Evolutionary conservation across 2,888 invertebrate species (phyloP), one percentile per base, ranked within the genome.

Genomic region (Amphipyra tragopoginis): DNA sequence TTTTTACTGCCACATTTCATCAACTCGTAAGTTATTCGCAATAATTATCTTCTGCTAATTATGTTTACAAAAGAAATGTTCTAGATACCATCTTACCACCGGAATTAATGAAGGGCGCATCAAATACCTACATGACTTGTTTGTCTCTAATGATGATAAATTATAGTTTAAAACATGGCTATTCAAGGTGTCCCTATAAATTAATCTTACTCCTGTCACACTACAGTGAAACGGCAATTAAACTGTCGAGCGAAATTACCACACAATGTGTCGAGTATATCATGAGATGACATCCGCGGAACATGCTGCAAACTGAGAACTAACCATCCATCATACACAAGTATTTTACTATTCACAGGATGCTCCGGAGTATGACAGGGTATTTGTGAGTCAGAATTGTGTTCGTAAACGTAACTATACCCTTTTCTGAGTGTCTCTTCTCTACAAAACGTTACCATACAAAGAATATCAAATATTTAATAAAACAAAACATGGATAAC

Each of bases 241-340:
- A 92, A 90, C 86, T 89, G 83, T 81, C 82, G 83, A 82, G 86
- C 86, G 80, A 87, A 90, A 93, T 94, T 93, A 93, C 93, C 93
- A 93, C 93, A 94, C 93, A 94, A 93, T 93, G 90, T 89, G 91
- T 82, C 78, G 87, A 86, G 90, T 93, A 91, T 91, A 92, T 93
- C 92, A 91, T 90, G 84, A 86, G 88, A 93, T 93, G 94, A 92
- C 93, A 88, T 83, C 79, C 83, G 84, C 80, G 61, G 83, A 73
- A 86, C 88, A 85, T 85, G 82, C 82, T 79, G 82, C 71, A 75
- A 77, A 77, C 79, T 78, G 81, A 79, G 78, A 73, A 65, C 84
- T 82, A 86, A 75, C 85, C 82, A 86, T 90, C 82, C 86, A 80
- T 93, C 92, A 92, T 92, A 92, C 84, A 80, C 81, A 68, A 79